Evolutionary conservation across 2,113 vertebrate species (phyloP).

Genomic region (Paraplagusia blochii): DNA sequence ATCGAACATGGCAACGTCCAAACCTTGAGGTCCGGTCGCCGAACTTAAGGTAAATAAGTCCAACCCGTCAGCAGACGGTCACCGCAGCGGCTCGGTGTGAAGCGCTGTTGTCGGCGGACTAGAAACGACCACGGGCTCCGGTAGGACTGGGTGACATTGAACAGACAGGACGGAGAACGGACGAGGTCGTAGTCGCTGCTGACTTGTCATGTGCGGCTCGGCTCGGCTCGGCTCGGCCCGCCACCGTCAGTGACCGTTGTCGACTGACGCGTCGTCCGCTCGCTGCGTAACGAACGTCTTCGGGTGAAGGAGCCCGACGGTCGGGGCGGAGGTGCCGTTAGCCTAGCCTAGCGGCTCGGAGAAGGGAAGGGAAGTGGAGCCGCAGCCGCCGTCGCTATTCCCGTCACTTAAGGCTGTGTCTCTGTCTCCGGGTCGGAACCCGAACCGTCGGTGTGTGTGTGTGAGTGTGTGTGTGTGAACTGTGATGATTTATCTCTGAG

Average conservation of each 20-base stretch:
- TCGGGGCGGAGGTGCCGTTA: conserved; percentile 35
- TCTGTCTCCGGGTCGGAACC: conserved; percentile 42
- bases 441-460: conserved; percentile 65
- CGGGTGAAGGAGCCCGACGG: conserved; percentile 39
- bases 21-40: conserved; percentile 72
- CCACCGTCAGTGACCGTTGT: conserved; percentile 10
- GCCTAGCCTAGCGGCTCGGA: conserved; percentile 66
- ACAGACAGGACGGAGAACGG: conserved; percentile 73
- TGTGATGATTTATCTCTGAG: conserved; percentile 61
- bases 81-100: background rate
- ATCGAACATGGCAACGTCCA: conserved; percentile 69
- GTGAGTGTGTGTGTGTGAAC: conserved; percentile 7
- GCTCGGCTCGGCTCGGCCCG: conserved; percentile 2
- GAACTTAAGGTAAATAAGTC: conserved; percentile 68
- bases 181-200: conserved; percentile 63
- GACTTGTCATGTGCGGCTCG: conserved; percentile 28
- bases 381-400: conserved; percentile 84
- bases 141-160: conserved; percentile 75
- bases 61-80: conserved; percentile 4
- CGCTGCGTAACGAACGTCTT: conserved; percentile 19
- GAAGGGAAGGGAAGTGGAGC: no score
- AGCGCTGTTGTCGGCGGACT: conserved; percentile 29
- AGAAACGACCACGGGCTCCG: conserved; percentile 59
- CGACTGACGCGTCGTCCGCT: conserved; percentile 3
- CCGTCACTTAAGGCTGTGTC: conserved; percentile 82